Base-by-base conservation (phyloP, 2,888 invertebrate genomes). In the Netelia fuscicornis region DNA sequence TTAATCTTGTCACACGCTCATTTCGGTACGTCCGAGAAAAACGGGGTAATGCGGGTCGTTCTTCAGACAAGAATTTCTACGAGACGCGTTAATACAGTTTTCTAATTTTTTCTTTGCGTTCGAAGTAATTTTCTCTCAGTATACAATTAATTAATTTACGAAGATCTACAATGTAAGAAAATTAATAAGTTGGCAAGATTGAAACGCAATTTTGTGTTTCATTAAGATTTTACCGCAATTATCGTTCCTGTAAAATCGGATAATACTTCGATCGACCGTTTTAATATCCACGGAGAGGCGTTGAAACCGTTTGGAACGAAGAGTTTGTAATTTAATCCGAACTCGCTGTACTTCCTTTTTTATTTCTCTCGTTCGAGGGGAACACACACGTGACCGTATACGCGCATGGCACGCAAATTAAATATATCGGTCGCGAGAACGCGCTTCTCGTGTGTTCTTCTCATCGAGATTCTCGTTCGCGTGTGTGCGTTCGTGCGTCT, bases 391-490 rank as follows among this genome's bases (percentile, higher is more conserved):
- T 48, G 75, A 83, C 56, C 65, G 79, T 75, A 75, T 75, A 80
- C 70, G 83, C 79, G 83, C 71, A 87, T 85, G 86, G 88, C 90
- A 91, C 89, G 90, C 90, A 88, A 91, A 92, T 92, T 90, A 91
- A 92, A 37, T 37, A 92, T 92, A 92, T 91, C 91, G 86, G 82
- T 37, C 65, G 72, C 54, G 72, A 67, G 71, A 54, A 65, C 71
- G 78, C 72, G 17, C 23, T 17, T 20, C 54, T 64, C 78, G 78
- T 84, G 65, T 58, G 52, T 74, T 85, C 68, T 76, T 75, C 60
- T 70, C 83, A 72, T 71, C 75, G 75, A 30, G 58, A 70, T 44
- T 84, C 65, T 87, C 86, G 88, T 88, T 91, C 90, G 90, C 90
- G 91, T 91, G 90, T 89, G 90, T 89, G 87, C 89, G 89, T 90